Evolutionary conservation across 2,888 invertebrate species (phyloP), one percentile per base, ranked within the genome.

Genomic region (Phengaris alcon): DNA sequence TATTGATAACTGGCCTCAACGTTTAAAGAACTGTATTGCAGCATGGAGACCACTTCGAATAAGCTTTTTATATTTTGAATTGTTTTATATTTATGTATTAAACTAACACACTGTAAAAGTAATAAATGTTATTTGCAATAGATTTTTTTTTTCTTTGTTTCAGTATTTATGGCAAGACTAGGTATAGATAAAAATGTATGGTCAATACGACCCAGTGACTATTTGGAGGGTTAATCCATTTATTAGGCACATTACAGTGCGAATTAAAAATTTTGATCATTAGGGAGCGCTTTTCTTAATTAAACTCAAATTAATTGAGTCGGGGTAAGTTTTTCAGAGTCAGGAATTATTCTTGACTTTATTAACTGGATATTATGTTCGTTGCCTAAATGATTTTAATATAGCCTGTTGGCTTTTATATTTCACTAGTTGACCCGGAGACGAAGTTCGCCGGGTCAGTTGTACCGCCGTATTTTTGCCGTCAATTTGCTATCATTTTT

Each of bases 241-340:
- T 64, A 64, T 64, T 64, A 7, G 64, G 64, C 64, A 44, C 64
- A 64, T 64, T 64, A 35, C 35, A 64, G 64, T 44, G 35, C 35
- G 64, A 64, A 44, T 44, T 64, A 13, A 64, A 64, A 64, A 64
- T 64, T 64, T 64, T 64, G 64, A 64, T 64, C 64, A 64, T 64
- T 64, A 64, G 64, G 64, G 64, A 64, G 64, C 5, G 64, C 35
- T 64, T 64, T 64, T 64, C 64, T 64, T 44, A 64, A 64, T 44
- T 64, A 64, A 64, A 64, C 35, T 64, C 35, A 64, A 64, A 64
- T 64, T 64, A 64, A 64, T 64, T 44, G 13, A 64, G 35, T 64
- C 64, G 13, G 35, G 35, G 35, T 13, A 59, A 15, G 59, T 59
- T 59, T 59, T 59, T 59, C n/a, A 55, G 4, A 9, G 59, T 22